These are phyloP conservation scores for Laothoe populi DNA, from an alignment of 2,888 invertebrate genomes.

Conservation along the genomic window DNA sequence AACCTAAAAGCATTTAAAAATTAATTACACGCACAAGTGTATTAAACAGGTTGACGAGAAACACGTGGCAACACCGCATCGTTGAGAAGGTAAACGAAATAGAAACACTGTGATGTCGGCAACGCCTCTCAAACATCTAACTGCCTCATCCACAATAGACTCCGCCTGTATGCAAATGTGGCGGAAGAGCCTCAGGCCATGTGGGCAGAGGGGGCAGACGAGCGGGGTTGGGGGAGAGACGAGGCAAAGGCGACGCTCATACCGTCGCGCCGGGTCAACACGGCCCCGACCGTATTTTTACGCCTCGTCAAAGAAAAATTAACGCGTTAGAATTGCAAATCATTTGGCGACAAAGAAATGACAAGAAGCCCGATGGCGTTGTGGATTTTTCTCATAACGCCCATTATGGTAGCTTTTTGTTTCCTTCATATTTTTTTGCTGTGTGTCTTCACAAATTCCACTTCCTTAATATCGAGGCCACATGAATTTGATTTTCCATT, in stretches of 20 bases:
- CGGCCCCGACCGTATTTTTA: slow-evolving; percentile 72
- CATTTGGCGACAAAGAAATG: slow-evolving; percentile 77
- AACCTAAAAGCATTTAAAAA: not conserved
- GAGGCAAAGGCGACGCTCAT: slow-evolving; percentile 30
- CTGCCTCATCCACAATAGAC: slow-evolving; percentile 67
- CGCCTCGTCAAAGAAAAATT: slow-evolving; percentile 82
- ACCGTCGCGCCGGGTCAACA: slow-evolving; percentile 61
- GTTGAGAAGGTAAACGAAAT: slow-evolving; percentile 19
- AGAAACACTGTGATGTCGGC: slow-evolving; percentile 35
- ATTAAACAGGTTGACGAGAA: not conserved
- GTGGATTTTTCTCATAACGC: slow-evolving; percentile 78
- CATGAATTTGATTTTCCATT: slow-evolving; percentile 61
- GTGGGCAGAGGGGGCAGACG: slow-evolving; percentile 32
- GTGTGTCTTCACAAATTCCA: slow-evolving; percentile 38
- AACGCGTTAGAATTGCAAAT: slow-evolving; percentile 83
- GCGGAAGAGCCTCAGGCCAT: slow-evolving; percentile 64
- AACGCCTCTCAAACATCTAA: slow-evolving; percentile 67
- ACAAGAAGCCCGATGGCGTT: slow-evolving; percentile 68
- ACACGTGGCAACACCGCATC: not conserved
- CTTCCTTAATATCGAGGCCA: slow-evolving; percentile 57
- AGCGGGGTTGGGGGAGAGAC: slow-evolving; percentile 29
- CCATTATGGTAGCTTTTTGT: slow-evolving; percentile 66
- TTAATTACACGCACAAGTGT: not conserved
- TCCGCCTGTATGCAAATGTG: slow-evolving; percentile 79
- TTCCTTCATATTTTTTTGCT: slow-evolving; percentile 44